Evolutionary conservation across 2,797 vertebrate species (phyloP).

Genomic region (Tinamus major): DNA sequence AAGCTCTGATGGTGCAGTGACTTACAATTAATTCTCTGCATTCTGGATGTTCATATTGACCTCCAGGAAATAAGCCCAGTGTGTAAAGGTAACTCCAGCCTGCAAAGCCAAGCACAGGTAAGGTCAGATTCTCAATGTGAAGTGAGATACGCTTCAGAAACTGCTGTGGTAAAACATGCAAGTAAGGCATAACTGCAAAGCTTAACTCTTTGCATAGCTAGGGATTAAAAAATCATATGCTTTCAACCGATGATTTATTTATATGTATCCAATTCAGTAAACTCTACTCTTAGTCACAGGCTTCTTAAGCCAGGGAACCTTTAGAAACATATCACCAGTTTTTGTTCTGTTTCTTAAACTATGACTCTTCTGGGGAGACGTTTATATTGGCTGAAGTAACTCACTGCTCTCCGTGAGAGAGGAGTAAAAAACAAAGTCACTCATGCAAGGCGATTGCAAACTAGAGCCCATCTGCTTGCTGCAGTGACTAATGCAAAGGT

Average conservation of each 20-base stretch:
- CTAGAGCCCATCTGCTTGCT: slow-evolving; percentile 30
- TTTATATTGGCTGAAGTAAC: slow-evolving; percentile 12
- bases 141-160: not conserved
- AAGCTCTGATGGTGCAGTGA: not conserved
- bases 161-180: not conserved
- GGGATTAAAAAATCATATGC: not conserved
- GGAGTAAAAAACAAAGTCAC: slow-evolving; percentile 12
- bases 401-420: slow-evolving; percentile 17
- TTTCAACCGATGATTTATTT: slow-evolving; percentile 37
- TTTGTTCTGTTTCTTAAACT: not conserved
- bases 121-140: not conserved
- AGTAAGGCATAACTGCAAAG: not conserved
- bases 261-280: not conserved
- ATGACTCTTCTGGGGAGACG: slow-evolving; percentile 1
- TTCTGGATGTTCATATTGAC: not conserved
- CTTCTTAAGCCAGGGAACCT: slow-evolving; percentile 9
- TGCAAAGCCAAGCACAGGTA: not conserved
- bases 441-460: not conserved
- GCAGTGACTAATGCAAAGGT: not conserved
- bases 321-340: not conserved
- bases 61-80: not conserved
- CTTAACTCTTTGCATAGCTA: not conserved
- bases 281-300: not conserved
- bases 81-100: not conserved
- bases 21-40: not conserved